Evolutionary conservation across 2,797 vertebrate genomes (phyloP).

Genomic region (Tapera naevia): DNA sequence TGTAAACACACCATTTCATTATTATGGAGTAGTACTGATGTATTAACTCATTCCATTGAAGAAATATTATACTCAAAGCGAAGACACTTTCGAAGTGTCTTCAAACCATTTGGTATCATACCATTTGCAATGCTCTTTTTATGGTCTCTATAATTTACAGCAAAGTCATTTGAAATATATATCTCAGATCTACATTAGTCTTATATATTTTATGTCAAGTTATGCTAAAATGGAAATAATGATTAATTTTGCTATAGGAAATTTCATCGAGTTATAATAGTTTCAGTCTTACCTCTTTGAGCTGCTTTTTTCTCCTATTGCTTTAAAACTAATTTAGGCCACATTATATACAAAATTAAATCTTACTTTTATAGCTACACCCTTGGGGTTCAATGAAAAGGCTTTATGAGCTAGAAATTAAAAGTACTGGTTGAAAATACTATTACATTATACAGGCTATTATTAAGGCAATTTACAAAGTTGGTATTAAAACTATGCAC

Average conservation of each 20-base stretch:
- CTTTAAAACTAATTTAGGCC: slow-evolving; percentile 84
- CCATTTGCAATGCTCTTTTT: not conserved
- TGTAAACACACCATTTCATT: not conserved
- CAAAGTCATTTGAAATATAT: slow-evolving; percentile 57
- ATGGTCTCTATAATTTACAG: slow-evolving; percentile 40
- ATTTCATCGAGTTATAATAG: slow-evolving; percentile 79
- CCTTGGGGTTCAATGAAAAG: slow-evolving; percentile 86
- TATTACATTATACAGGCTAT: slow-evolving; percentile 83
- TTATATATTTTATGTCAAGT: slow-evolving; percentile 71
- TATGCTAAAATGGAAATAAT: slow-evolving; percentile 76
- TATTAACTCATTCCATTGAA: not conserved
- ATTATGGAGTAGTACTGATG: not conserved
- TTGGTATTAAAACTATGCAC: slow-evolving; percentile 81
- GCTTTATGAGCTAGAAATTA: slow-evolving; percentile 87
- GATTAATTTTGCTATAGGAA: slow-evolving; percentile 80
- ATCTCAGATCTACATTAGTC: slow-evolving; percentile 62
- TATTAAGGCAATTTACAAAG: slow-evolving; percentile 87
- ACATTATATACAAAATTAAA: slow-evolving; percentile 87
- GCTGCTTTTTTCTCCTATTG: slow-evolving; percentile 78
- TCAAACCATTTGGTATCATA: slow-evolving; percentile 23
- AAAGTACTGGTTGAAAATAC: slow-evolving; percentile 85
- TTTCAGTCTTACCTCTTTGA: slow-evolving; percentile 79
- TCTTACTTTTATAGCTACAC: slow-evolving; percentile 85
- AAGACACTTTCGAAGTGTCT: not conserved
- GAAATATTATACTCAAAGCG: not conserved